phyloP scores from a whole-genome alignment of 2,888 invertebrate species.

The Drosophila sordidapex region DNA sequence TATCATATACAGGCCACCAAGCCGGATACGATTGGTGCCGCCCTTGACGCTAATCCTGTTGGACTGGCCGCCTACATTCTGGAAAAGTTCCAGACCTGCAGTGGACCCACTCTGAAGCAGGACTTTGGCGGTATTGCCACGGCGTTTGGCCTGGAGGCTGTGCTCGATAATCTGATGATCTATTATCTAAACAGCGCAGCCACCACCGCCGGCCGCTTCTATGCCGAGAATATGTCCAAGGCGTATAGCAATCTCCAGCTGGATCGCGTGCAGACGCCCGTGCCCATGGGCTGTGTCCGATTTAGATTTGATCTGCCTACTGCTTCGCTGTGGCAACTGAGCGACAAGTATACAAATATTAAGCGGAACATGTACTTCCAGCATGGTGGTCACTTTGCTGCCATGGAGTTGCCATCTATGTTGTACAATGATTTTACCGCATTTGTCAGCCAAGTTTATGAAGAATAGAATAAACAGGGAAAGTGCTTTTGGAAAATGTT shows the following conservation, averaged over 20 bases:
- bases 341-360: constrained; percentile 88
- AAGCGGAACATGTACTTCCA: constrained; percentile 88
- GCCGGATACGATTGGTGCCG: constrained; percentile 92
- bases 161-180: constrained; percentile 91
- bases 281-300: constrained; percentile 90
- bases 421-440: constrained; percentile 89
- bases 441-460: constrained; percentile 85
- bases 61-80: constrained; percentile 95
- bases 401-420: constrained; percentile 90
- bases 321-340: constrained; percentile 87
- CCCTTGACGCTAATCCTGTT: constrained; percentile 86
- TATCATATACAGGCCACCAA: constrained; percentile 94
- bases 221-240: constrained; percentile 87
- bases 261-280: constrained; percentile 87
- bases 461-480: not conserved
- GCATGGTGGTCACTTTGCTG: constrained; percentile 94
- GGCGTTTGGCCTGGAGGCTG: constrained; percentile 85
- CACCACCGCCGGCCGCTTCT: constrained; percentile 89
- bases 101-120: constrained; percentile 87
- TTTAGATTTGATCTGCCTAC: constrained; percentile 89
- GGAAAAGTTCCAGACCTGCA: constrained; percentile 93
- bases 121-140: constrained; percentile 83
- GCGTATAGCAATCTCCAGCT: constrained; percentile 60
- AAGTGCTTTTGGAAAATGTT: not conserved
- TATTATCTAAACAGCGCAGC: constrained; percentile 91